Evolutionary conservation across 2,888 invertebrate species (phyloP).

Genomic region (Oeneis ivallda): DNA sequence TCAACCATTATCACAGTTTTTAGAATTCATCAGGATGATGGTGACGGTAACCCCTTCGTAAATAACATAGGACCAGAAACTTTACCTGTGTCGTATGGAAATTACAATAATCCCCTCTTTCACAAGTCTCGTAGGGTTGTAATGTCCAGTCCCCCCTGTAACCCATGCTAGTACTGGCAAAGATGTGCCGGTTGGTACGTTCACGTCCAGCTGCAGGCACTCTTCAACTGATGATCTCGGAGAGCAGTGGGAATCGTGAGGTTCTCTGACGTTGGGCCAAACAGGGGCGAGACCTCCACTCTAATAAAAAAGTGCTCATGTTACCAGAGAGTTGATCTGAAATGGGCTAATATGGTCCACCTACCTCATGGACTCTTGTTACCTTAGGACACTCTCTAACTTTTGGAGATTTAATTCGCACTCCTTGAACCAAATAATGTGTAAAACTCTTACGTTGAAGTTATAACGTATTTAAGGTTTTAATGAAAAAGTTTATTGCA

Average conservation of each 20-base stretch:
- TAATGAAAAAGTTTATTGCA: too few relatives aligned
- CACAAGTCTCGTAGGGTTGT: slow-evolving; percentile 58
- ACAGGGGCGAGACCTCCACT: slow-evolving; percentile 61
- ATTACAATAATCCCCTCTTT: slow-evolving; percentile 61
- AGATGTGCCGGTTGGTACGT: slow-evolving; percentile 68
- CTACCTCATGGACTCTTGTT: too few relatives aligned
- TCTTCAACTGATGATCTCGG: slow-evolving; percentile 71
- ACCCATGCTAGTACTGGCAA: slow-evolving; percentile 71
- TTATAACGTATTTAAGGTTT: too few relatives aligned
- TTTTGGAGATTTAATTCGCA: too few relatives aligned
- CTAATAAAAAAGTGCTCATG: too few relatives aligned
- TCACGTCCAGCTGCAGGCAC: slow-evolving; percentile 85
- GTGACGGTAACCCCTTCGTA: not conserved
- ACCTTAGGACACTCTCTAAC: too few relatives aligned
- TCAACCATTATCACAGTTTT: too few relatives aligned
- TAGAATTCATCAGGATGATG: too few relatives aligned
- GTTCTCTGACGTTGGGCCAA: slow-evolving; percentile 60
- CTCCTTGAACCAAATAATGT: too few relatives aligned
- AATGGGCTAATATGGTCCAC: too few relatives aligned
- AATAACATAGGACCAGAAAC: not conserved
- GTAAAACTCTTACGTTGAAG: too few relatives aligned
- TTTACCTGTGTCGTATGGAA: slow-evolving; percentile 63
- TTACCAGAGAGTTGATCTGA: too few relatives aligned
- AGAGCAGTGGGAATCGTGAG: slow-evolving; percentile 52
- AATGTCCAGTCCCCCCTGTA: slow-evolving; percentile 54